Evolutionary conservation across 2,113 vertebrate genomes (phyloP).

Genomic region (Centropus unirufus): DNA sequence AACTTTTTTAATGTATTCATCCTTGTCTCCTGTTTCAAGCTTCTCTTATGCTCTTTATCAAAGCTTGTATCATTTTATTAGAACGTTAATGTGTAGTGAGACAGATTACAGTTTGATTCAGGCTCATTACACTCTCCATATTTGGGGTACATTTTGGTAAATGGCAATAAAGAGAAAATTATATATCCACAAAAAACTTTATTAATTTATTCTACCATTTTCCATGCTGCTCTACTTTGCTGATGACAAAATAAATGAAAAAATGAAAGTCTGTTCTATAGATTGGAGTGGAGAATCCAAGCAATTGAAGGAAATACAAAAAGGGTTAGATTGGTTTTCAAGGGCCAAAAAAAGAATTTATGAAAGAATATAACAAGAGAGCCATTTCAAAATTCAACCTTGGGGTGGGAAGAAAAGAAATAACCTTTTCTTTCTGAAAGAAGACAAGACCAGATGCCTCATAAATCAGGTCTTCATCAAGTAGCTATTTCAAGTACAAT

Average conservation of each 20-base stretch:
- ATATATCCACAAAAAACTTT: neutral
- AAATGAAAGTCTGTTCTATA: neutral
- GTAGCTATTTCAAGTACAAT: neutral
- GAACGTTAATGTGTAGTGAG: neutral
- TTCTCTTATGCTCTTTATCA: neutral
- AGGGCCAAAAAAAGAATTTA: neutral
- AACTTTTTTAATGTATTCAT: neutral
- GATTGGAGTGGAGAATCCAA: neutral
- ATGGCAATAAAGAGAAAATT: neutral
- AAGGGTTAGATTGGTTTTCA: neutral
- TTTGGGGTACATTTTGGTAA: neutral
- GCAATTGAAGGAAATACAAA: neutral
- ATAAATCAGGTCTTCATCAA: neutral
- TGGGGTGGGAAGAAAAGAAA: neutral
- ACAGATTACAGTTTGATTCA: neutral
- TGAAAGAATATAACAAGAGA: neutral
- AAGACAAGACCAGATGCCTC: neutral
- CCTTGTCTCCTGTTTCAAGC: neutral
- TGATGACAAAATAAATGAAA: neutral
- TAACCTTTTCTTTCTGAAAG: neutral
- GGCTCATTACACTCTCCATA: neutral
- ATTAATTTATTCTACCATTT: neutral
- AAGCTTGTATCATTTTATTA: neutral
- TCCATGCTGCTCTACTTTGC: neutral
- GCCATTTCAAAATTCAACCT: accelerated